phyloP scores from a whole-genome alignment of 2,888 invertebrate genomes.

The Spialia ferax region DNA sequence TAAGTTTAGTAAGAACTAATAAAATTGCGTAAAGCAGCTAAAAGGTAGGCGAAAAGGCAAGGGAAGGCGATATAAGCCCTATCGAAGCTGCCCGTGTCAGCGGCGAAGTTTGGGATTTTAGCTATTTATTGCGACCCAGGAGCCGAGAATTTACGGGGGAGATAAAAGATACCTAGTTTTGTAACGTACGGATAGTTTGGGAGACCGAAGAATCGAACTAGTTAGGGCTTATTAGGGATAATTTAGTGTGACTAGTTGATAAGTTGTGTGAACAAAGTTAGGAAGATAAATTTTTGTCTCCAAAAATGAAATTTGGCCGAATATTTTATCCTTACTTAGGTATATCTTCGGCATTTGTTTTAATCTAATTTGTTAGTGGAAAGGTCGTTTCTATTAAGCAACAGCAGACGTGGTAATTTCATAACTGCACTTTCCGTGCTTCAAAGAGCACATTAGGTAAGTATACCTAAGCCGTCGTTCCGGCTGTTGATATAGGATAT shows the following conservation, averaged over 20 bases:
- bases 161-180: constrained; percentile 66
- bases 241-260: not conserved
- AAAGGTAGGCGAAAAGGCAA: not conserved
- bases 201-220: not conserved
- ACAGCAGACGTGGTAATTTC: no score
- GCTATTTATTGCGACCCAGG: constrained; percentile 83
- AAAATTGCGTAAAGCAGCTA: not conserved
- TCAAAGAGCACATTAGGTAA: no score
- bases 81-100: constrained; percentile 66
- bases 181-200: constrained; percentile 32
- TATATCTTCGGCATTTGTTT: no score
- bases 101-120: constrained; percentile 81
- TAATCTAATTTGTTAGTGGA: no score
- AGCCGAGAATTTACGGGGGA: constrained; percentile 77
- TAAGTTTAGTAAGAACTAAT: constrained; percentile 4
- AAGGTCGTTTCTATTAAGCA: no score
- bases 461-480: no score
- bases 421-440: no score
- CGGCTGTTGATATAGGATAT: no score
- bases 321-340: no score
- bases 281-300: no score
- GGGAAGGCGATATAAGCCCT: constrained; percentile 48
- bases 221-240: constrained; percentile 9
- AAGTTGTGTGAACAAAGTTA: not conserved
- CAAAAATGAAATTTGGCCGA: no score